Evolutionary conservation across 2,888 invertebrate species (phyloP).

Genomic region (Plagodis pulveraria): DNA sequence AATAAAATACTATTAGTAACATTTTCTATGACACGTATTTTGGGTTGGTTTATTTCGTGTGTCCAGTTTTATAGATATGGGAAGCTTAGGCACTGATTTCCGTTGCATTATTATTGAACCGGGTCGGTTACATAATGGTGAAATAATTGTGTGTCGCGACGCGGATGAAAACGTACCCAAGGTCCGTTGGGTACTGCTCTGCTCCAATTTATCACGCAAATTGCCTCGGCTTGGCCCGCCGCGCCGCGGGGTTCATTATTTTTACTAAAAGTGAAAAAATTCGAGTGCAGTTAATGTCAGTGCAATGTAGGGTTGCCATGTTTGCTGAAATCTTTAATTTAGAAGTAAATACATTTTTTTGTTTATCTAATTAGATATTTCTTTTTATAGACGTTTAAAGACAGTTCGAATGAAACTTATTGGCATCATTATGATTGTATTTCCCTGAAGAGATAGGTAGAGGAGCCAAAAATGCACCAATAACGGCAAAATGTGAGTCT

Average conservation of each 20-base stretch:
- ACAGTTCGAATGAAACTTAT: too few relatives aligned
- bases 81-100: conserved; percentile 40
- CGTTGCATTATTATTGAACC: conserved; percentile 56
- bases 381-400: too few relatives aligned
- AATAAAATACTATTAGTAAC: too few relatives aligned
- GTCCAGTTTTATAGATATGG: background rate
- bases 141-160: conserved; percentile 54
- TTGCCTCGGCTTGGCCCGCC: conserved; percentile 42
- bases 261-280: conserved; percentile 63
- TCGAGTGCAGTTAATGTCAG: conserved; percentile 59
- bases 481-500: too few relatives aligned
- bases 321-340: background rate
- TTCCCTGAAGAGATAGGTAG: too few relatives aligned
- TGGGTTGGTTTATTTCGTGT: background rate
- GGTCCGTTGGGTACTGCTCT: conserved; percentile 51
- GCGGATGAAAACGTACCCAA: conserved; percentile 53
- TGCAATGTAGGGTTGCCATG: conserved; percentile 31
- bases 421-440: too few relatives aligned
- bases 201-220: conserved; percentile 65
- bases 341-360: too few relatives aligned
- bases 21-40: too few relatives aligned
- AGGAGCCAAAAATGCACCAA: too few relatives aligned
- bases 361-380: too few relatives aligned
- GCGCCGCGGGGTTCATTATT: conserved; percentile 47
- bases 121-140: conserved; percentile 61